Conservation (phyloP, 2,113 vertebrate species). For the Sisor rabdophorus region DNA sequence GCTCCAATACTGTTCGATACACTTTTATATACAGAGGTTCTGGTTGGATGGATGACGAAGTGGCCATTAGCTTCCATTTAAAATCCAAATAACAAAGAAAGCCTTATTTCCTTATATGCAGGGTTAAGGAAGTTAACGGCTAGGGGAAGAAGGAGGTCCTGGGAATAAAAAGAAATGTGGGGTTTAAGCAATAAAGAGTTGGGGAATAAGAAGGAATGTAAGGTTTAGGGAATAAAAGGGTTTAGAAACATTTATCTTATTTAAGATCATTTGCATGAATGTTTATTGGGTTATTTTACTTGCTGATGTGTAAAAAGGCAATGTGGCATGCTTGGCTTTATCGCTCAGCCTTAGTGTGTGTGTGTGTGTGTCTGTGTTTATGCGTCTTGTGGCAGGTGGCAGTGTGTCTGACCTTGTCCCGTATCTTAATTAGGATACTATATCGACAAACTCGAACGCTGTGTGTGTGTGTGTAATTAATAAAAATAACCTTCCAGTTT, state of each 20-base stretch:
- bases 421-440: constrained; percentile 37
- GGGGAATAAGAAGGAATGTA: too few relatives aligned
- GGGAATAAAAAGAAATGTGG: too few relatives aligned
- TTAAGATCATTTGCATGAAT: not conserved
- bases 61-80: too few relatives aligned
- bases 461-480: not conserved
- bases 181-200: too few relatives aligned
- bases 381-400: constrained; percentile 22
- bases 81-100: too few relatives aligned
- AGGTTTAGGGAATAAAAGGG: too few relatives aligned
- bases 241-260: not conserved
- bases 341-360: not conserved
- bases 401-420: constrained; percentile 30
- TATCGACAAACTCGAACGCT: constrained; percentile 10
- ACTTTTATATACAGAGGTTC: too few relatives aligned
- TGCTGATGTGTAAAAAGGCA: not conserved
- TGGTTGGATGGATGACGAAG: too few relatives aligned
- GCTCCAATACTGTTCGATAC: too few relatives aligned
- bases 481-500: not conserved
- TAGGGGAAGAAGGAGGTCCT: too few relatives aligned
- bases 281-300: not conserved
- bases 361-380: constrained; percentile 8
- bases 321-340: not conserved
- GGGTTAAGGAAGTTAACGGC: too few relatives aligned
- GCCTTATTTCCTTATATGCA: too few relatives aligned